Conservation (phyloP, 2,113 vertebrate genomes). For the Chaetodon auriga region DNA sequence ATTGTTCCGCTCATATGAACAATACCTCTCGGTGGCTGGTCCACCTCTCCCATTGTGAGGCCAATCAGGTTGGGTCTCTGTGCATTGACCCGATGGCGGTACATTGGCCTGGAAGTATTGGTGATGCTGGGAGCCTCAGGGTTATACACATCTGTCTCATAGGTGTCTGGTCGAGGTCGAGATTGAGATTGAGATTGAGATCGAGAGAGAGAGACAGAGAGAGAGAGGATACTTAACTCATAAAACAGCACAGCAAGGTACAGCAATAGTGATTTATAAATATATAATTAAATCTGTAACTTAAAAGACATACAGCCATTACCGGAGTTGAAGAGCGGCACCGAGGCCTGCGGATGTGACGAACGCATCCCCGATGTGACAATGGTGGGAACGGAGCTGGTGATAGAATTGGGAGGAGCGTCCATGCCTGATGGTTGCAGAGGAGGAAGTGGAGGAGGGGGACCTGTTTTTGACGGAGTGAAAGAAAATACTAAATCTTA, state of each 20-base stretch:
- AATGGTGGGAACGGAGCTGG: slow-evolving; percentile 95
- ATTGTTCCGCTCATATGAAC: neutral
- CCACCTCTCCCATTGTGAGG: slow-evolving; percentile 94
- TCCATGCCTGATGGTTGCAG: slow-evolving; percentile 96
- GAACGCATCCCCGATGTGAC: slow-evolving; percentile 96
- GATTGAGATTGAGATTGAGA: too few species aligned
- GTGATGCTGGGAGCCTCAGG: slow-evolving; percentile 98
- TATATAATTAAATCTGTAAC: neutral
- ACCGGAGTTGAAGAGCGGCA: slow-evolving; percentile 92
- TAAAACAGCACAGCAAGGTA: neutral
- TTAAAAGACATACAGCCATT: slow-evolving; percentile 38
- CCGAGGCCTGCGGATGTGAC: slow-evolving; percentile 89
- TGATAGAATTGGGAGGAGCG: slow-evolving; percentile 94
- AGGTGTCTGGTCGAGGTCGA: slow-evolving; percentile 90
- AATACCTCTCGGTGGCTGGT: slow-evolving; percentile 93
- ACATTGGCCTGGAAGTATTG: slow-evolving; percentile 92
- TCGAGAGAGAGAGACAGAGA: too few species aligned
- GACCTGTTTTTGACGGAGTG: slow-evolving; percentile 84
- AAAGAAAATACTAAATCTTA: neutral
- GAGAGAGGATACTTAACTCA: slow-evolving; percentile 61
- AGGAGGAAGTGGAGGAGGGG: slow-evolving; percentile 95
- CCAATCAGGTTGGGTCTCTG: slow-evolving; percentile 98
- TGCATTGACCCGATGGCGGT: slow-evolving; percentile 93
- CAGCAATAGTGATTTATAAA: neutral
- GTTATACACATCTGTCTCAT: slow-evolving; percentile 96